Evolutionary conservation across 2,113 vertebrate genomes (phyloP).

Genomic region (Sciurus niger): DNA sequence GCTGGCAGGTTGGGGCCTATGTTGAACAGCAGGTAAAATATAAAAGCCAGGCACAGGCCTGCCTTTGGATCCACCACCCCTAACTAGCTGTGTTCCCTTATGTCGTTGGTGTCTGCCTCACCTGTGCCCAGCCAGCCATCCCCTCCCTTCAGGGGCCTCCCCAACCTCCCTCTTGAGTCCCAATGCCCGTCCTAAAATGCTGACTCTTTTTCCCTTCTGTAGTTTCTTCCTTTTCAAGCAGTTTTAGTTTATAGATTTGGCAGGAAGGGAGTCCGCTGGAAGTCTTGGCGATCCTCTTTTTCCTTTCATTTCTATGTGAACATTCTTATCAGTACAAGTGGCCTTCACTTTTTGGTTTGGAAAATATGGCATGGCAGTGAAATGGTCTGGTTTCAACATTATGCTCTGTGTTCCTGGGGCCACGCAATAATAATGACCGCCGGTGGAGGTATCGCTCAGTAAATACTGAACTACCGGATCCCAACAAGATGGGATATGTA

Average conservation of each 20-base stretch:
- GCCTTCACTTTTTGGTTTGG: background rate
- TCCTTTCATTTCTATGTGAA: background rate
- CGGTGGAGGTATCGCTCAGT: fast-evolving
- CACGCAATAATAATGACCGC: background rate
- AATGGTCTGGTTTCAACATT: background rate
- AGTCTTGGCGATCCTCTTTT: fast-evolving
- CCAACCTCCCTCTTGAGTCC: background rate
- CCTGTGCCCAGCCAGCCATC: background rate
- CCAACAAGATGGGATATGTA: background rate
- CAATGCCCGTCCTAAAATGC: background rate
- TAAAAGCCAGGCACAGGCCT: slow-evolving; percentile 51
- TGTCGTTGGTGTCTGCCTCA: background rate
- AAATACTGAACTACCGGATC: background rate
- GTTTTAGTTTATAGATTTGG: background rate
- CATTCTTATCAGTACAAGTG: background rate
- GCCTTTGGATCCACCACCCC: background rate
- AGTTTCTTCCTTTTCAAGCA: background rate
- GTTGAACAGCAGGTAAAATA: background rate
- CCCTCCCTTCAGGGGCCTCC: background rate
- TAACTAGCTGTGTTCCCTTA: background rate
- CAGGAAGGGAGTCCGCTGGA: background rate
- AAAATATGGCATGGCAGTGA: fast-evolving
- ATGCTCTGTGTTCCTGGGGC: background rate
- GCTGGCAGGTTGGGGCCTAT: background rate
- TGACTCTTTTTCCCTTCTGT: background rate